phyloP scores from a whole-genome alignment of 2,113 vertebrate species.

The human region DNA sequence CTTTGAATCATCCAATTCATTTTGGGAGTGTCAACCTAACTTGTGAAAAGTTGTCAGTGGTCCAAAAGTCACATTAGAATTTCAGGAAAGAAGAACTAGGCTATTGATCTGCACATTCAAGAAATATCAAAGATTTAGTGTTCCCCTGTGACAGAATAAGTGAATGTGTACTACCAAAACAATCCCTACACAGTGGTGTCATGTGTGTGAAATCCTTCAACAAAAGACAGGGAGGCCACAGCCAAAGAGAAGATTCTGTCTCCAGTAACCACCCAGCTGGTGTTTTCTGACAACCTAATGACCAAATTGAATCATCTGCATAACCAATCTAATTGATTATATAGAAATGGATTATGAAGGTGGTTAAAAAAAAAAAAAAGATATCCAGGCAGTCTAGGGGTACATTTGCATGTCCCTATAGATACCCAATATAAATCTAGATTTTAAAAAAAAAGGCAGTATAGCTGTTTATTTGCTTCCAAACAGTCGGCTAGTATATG shows the following conservation, averaged over 20 bases:
- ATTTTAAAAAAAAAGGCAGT: background rate
- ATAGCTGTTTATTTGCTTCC: background rate
- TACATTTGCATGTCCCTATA: background rate
- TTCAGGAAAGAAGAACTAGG: background rate
- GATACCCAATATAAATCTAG: background rate
- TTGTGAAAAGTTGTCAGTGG: background rate
- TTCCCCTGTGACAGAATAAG: background rate
- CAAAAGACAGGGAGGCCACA: background rate
- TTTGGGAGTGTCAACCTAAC: background rate
- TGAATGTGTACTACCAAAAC: slow-evolving; percentile 1
- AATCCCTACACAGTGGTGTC: background rate
- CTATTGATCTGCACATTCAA: slow-evolving; percentile 43
- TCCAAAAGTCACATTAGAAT: slow-evolving; percentile 38
- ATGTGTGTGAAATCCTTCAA: slow-evolving; percentile 10
- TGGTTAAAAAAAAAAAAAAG: background rate
- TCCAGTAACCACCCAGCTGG: background rate
- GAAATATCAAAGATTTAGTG: slow-evolving; percentile 34
- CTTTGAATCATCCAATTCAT: slow-evolving; percentile 29
- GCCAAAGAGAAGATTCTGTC: background rate
- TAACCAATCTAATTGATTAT: background rate
- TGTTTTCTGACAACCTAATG: slow-evolving; percentile 29
- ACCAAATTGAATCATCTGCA: background rate
- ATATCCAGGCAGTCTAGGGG: background rate
- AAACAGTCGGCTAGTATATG: background rate
- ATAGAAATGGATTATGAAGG: slow-evolving; percentile 35